Conservation (phyloP, 2,888 invertebrate species). For the Pyrochroa serraticornis region DNA sequence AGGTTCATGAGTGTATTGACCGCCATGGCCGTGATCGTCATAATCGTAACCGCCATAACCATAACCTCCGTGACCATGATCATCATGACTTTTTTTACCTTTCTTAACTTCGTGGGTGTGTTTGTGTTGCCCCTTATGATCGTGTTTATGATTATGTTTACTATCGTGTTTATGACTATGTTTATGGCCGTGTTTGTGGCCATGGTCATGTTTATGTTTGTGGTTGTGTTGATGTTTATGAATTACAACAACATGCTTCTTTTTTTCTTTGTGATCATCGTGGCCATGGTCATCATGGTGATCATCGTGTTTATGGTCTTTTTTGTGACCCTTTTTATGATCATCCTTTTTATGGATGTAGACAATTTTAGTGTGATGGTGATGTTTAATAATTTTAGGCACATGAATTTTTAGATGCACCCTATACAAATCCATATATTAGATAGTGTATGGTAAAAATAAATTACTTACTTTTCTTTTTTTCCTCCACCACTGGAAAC, state of each 20-base stretch:
- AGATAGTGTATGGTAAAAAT: background rate
- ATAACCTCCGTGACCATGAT: no score
- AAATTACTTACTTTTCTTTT: background rate
- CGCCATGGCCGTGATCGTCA: no score
- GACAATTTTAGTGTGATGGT: slow-evolving; percentile 34
- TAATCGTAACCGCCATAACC: no score
- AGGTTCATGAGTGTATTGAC: background rate
- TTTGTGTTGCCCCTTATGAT: slow-evolving; percentile 1
- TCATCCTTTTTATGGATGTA: slow-evolving; percentile 13
- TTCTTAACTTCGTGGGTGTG: background rate
- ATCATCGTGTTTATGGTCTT: background rate
- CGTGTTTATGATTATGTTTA: slow-evolving; percentile 2
- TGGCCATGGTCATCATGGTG: background rate
- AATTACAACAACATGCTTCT: background rate
- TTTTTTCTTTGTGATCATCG: slow-evolving; percentile 1
- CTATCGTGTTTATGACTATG: slow-evolving; percentile 2
- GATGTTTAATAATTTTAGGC: slow-evolving; percentile 37
- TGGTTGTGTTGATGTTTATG: slow-evolving; percentile 9
- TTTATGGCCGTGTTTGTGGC: slow-evolving; percentile 8
- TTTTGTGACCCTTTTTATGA: background rate
- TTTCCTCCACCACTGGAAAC: no score
- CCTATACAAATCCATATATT: slow-evolving; percentile 32
- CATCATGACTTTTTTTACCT: background rate
- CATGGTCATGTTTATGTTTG: slow-evolving; percentile 13
- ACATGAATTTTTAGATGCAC: slow-evolving; percentile 43